These are phyloP conservation scores for Sebastes steindachneri DNA, from an alignment of 2,797 vertebrate genomes.

Conservation along the genomic window DNA sequence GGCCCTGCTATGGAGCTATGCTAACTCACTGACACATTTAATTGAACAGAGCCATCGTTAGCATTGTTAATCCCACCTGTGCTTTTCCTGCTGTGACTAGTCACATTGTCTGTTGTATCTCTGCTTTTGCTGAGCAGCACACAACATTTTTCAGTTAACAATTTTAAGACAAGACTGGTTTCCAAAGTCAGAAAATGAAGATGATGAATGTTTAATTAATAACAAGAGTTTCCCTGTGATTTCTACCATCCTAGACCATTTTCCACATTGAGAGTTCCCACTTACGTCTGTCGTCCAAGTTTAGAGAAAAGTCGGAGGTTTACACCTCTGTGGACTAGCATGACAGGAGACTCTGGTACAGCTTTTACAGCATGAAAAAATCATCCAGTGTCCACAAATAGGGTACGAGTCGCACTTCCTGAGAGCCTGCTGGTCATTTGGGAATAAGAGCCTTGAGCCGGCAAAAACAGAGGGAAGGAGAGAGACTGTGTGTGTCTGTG, in stretches of 20 bases:
- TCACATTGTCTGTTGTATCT: not conserved
- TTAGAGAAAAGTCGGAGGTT: constrained; percentile 40
- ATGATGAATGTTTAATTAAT: not conserved
- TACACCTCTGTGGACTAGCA: constrained; percentile 39
- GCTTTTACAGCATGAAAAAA: constrained; percentile 82
- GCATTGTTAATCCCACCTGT: not conserved
- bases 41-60: not conserved
- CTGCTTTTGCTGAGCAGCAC: not conserved
- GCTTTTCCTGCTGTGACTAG: not conserved
- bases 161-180: not conserved
- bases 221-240: not conserved
- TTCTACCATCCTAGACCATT: not conserved
- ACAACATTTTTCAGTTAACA: not conserved
- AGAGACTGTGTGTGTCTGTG: not conserved
- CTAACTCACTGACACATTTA: not conserved
- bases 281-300: constrained; percentile 16
- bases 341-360: constrained; percentile 44
- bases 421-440: constrained; percentile 62
- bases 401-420: constrained; percentile 57
- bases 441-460: constrained; percentile 59
- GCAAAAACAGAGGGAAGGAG: constrained; percentile 37
- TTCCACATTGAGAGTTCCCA: not conserved
- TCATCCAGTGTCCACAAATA: constrained; percentile 68
- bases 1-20: not conserved
- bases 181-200: not conserved